Base-by-base conservation (phyloP, 2,888 invertebrate genomes). In the Incurvaria masculella region DNA sequence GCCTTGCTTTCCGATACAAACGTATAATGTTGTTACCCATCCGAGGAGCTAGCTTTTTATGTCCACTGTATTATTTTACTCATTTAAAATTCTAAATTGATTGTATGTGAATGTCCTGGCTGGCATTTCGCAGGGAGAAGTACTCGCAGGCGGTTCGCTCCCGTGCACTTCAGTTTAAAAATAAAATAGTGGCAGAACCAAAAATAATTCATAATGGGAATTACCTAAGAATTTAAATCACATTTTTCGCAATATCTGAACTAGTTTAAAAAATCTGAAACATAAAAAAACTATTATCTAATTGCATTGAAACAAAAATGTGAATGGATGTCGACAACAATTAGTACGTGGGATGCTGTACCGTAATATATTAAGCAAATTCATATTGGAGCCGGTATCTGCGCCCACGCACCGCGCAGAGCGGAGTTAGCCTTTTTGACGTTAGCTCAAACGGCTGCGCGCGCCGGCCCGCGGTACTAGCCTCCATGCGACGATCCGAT, bases 11-110 rank as follows among this genome's bases (percentile, higher is more conserved):
- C 72, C 74, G 69, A 69, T 71, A 72, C 69, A 74, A 66, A 72
- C 74, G 73, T 72, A 75, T 74, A 73, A 75, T 76, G 76, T 75
- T 72, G 76, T 75, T 74, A 73, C 74, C 68, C 62, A 64, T 63
- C 66, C 72, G 11, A 39, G 27, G 27, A 21, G 75, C 76, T 76
- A 74, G 74, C 74, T 78, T 78, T 78, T 78, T 76, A 75, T 73
- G 70, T 69, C 69, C 69, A 67, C 75, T 76, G 75, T 75, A 78
- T 78, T 76, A 76, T 78, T 78, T 75, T 73, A 69, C 75, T 75
- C 75, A 76, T 78, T 78, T 78, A 73, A 78, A 78, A 78, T 76
- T 76, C 76, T 78, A 78, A 76, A 74, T 70, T 74, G 33, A 45
- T 33, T 33, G 33, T 33, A 33, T 33, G 33, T 33, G 33, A 33